Conservation (phyloP, 2,888 invertebrate genomes). For the Hermaeophaga mercurialis region DNA sequence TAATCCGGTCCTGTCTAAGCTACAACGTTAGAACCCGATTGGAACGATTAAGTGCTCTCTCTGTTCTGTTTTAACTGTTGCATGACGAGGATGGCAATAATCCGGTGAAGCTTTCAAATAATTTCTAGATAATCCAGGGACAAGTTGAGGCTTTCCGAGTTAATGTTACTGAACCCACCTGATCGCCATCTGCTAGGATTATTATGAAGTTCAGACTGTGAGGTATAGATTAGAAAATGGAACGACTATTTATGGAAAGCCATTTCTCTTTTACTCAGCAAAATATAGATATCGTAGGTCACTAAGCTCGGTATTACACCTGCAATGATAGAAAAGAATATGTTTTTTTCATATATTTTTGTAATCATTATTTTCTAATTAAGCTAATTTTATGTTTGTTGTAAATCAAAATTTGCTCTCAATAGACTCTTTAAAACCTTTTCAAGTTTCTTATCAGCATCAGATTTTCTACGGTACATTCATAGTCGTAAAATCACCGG, state of each 20-base stretch:
- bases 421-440: no score
- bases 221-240: neutral
- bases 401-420: no score
- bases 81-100: conserved; percentile 14
- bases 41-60: conserved; percentile 4
- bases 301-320: no score
- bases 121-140: conserved; percentile 33
- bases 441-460: no score
- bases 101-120: conserved; percentile 26
- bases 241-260: conserved; percentile 4
- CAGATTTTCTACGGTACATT: neutral
- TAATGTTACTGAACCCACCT: conserved; percentile 27
- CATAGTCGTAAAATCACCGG: neutral
- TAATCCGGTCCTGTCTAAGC: conserved; percentile 10
- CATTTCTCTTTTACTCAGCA: neutral
- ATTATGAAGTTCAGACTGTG: conserved; percentile 9
- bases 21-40: conserved; percentile 10
- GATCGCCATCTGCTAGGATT: conserved; percentile 21
- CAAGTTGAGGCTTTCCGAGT: conserved; percentile 24
- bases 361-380: no score
- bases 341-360: no score
- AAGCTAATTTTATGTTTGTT: no score
- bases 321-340: no score
- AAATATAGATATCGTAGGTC: no score
- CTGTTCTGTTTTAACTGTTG: conserved; percentile 1